Evolutionary conservation across 2,797 vertebrate species (phyloP).

Genomic region (Coregonus suidteri): DNA sequence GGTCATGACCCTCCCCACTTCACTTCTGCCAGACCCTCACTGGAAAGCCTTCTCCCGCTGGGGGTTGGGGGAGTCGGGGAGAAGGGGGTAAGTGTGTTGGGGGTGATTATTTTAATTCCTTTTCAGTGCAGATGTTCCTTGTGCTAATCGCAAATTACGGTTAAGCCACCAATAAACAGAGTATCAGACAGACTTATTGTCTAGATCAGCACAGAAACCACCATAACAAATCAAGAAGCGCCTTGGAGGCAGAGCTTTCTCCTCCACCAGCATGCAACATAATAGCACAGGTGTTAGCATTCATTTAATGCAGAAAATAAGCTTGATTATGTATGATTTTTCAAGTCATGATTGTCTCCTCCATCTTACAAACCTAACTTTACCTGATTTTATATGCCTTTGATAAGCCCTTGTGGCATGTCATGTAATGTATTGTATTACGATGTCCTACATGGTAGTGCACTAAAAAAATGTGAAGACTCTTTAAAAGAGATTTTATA

Average conservation of each 20-base stretch:
- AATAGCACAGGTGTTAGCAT: background rate
- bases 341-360: background rate
- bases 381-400: background rate
- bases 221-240: slow-evolving; percentile 18
- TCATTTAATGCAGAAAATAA: background rate
- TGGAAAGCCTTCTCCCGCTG: background rate
- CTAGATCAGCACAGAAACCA: slow-evolving; percentile 25
- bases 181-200: slow-evolving; percentile 40
- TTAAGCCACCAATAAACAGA: slow-evolving; percentile 36
- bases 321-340: background rate
- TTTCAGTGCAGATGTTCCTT: slow-evolving; percentile 62
- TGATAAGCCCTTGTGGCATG: background rate
- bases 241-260: slow-evolving; percentile 1
- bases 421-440: background rate
- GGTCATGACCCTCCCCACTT: slow-evolving; percentile 43
- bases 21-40: slow-evolving; percentile 28
- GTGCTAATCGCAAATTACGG: slow-evolving; percentile 59
- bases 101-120: slow-evolving; percentile 51
- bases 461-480: background rate
- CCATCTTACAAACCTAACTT: background rate
- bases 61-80: background rate
- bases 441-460: background rate
- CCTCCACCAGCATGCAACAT: background rate
- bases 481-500: background rate
- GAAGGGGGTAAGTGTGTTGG: too few species aligned